These are phyloP conservation scores for Pipra filicauda DNA, from an alignment of 2,113 vertebrate genomes.

Conservation along the genomic window DNA sequence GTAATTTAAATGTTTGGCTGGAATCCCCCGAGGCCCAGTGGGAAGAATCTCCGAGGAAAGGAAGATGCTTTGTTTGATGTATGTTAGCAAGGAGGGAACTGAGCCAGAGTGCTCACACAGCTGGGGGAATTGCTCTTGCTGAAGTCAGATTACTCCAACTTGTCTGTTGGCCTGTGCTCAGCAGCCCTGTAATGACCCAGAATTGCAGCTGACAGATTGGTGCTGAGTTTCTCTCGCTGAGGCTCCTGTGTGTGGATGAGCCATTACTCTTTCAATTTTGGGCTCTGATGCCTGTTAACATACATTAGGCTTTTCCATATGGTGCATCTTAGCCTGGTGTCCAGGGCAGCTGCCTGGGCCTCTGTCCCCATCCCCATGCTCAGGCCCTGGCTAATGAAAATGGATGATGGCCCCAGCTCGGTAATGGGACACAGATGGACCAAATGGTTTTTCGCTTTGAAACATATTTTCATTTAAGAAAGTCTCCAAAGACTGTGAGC, in stretches of 20 bases:
- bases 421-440: slow-evolving; percentile 74
- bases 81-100: not conserved
- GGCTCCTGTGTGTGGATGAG: slow-evolving; percentile 49
- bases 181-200: slow-evolving; percentile 65
- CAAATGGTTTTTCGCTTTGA: not conserved
- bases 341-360: slow-evolving; percentile 62
- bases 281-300: slow-evolving; percentile 66
- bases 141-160: slow-evolving; percentile 34
- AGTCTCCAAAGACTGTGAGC: not conserved
- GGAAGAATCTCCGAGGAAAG: not conserved
- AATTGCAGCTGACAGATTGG: slow-evolving; percentile 80
- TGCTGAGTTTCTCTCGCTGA: slow-evolving; percentile 66
- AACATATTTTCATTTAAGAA: slow-evolving; percentile 34
- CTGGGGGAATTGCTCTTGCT: not conserved
- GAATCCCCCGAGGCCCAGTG: not conserved
- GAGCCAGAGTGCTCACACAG: not conserved
- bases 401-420: slow-evolving; percentile 58
- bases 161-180: slow-evolving; percentile 17
- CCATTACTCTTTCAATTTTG: slow-evolving; percentile 81
- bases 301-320: slow-evolving; percentile 70
- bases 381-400: slow-evolving; percentile 53
- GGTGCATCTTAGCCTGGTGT: slow-evolving; percentile 63
- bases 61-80: not conserved
- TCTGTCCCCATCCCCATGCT: slow-evolving; percentile 45
- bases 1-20: not conserved